A percentile compares a stretch with the other conserved stretches of the same genome.
Evolutionary conservation across 1,140 invertebrate genomes (phyloP).

Genomic region (Drosophila bocki): DNA sequence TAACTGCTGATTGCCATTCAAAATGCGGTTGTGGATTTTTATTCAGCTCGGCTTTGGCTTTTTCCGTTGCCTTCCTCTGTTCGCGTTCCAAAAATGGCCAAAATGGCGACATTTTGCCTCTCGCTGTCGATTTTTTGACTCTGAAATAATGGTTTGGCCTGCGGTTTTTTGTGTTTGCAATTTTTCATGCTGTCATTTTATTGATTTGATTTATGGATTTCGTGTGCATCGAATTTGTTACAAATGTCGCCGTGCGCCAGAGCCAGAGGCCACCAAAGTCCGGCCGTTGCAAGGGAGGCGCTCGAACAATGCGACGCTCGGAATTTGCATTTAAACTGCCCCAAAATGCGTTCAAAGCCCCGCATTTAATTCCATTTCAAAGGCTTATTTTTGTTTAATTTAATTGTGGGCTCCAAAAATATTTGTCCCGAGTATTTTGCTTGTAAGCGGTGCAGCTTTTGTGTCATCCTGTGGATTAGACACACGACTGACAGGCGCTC

Average conservation of each 20-base stretch:
- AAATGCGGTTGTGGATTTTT: constrained; percentile 59
- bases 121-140: constrained; percentile 41
- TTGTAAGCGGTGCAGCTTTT: constrained; percentile 19
- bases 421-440: constrained; percentile 15
- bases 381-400: constrained; percentile 33
- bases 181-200: constrained; percentile 79
- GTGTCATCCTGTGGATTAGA: constrained; percentile 20
- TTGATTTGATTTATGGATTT: constrained; percentile 76
- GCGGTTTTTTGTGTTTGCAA: constrained; percentile 72
- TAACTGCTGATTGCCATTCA: constrained; percentile 69
- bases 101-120: constrained; percentile 36
- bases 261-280: constrained; percentile 36
- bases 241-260: constrained; percentile 54
- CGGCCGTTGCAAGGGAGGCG: not conserved
- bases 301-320: constrained; percentile 23
- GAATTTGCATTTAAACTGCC: constrained; percentile 49
- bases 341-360: constrained; percentile 10
- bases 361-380: constrained; percentile 14
- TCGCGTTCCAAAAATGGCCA: constrained; percentile 21
- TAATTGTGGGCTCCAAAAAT: constrained; percentile 12
- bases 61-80: not conserved
- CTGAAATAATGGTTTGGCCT: constrained; percentile 57
- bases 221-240: constrained; percentile 60
- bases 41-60: not conserved
- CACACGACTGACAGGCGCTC: constrained; percentile 7